phyloP scores from a whole-genome alignment of 2,888 invertebrate genomes.

The Polylopha cassiicola region DNA sequence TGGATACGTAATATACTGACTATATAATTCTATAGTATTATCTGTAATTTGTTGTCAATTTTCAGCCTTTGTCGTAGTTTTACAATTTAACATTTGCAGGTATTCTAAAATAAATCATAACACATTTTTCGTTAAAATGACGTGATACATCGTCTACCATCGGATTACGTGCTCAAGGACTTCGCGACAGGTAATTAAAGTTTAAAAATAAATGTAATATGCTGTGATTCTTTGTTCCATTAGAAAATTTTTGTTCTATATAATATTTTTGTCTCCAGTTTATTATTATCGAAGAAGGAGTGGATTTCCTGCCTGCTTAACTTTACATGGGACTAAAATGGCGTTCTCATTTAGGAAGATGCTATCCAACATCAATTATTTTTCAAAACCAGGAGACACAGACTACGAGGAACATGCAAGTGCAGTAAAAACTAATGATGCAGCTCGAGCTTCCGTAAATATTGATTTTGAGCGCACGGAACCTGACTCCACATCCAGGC shows the following conservation, averaged over 20 bases:
- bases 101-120: conserved; percentile 34
- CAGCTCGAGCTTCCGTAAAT: conserved; percentile 27
- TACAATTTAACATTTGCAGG: conserved; percentile 34
- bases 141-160: conserved; percentile 28
- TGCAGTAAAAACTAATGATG: conserved; percentile 23
- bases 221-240: conserved; percentile 16
- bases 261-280: conserved; percentile 18
- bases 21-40: not conserved
- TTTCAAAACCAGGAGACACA: conserved; percentile 51
- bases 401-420: conserved; percentile 24
- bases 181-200: conserved; percentile 11
- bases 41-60: conserved; percentile 18
- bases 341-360: conserved; percentile 68
- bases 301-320: conserved; percentile 5
- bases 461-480: conserved; percentile 45
- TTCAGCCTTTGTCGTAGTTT: conserved; percentile 13
- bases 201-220: not conserved
- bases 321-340: conserved; percentile 39
- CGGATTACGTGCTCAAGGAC: conserved; percentile 3
- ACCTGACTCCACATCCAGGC: conserved; percentile 56
- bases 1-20: not conserved
- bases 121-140: conserved; percentile 31
- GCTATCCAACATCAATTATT: conserved; percentile 65
- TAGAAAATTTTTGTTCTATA: not conserved
- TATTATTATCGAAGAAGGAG: conserved; percentile 12